Evolutionary conservation across 2,113 vertebrate species (phyloP), one percentile per base, ranked within the genome.

Genomic region (Sinocyclocheilus anshuiensis): DNA sequence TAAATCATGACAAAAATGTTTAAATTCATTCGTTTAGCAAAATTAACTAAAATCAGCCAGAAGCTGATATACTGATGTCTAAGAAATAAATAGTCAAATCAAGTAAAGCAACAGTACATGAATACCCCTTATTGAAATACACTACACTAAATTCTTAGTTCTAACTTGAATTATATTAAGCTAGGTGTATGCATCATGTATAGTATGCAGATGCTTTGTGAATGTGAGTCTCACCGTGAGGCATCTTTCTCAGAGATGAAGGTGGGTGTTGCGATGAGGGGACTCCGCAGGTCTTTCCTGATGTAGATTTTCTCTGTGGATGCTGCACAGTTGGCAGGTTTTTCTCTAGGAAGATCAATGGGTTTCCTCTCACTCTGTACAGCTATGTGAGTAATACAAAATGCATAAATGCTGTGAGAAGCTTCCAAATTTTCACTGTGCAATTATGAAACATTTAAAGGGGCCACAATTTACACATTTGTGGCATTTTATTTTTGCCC

Each of bases 291-390:
- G 90, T 99, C 97, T 90, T 99, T 99, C 36, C 98, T 95, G 89
- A 99, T 99, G 87, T 99, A 99, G 92, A 99, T 99, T 89, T 99
- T 99, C 85, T 99, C 97, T 24, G 97, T 99, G 71, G 98, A 99
- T 87, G 98, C 98, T 81, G 98, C 98, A 83, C 98, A 99, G 93
- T 99, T 99, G 81, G 95, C 94, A 76, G 98, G 97, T 87, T 97
- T 99, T 91, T 99, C 97, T 93, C 98, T 96, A 0, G 97, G 97
- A 50, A 97, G 93, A 81, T 99, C 98, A 57, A 98, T 97, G 26
- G 98, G 98, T 87, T 99, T 99, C 89, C 98, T 95, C 91, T 99
- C 98, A 94, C 98, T 99, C 90, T 99, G 98, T 86, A 99, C 98
- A 91, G 98, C 98, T 99, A 91, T 84, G 81, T 89, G 16, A 87